Evolutionary conservation across 1,140 invertebrate species (phyloP).

Genomic region (Palaemon carinicauda): DNA sequence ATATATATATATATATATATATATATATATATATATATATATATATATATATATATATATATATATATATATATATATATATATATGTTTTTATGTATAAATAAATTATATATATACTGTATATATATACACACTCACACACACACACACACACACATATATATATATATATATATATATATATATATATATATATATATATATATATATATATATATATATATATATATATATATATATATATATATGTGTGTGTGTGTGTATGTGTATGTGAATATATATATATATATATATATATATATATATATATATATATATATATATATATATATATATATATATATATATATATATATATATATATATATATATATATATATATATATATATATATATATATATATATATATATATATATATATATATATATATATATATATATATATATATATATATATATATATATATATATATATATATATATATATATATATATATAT

Average conservation of each 20-base stretch:
- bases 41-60: too few relatives aligned
- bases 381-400: background rate
- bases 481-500: too few relatives aligned
- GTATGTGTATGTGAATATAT: background rate
- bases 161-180: background rate
- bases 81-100: too few relatives aligned
- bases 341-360: slow-evolving; percentile 9
- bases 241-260: background rate
- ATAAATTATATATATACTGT: too few relatives aligned
- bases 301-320: background rate
- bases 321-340: slow-evolving; percentile 9
- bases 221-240: background rate
- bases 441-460: background rate
- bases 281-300: background rate
- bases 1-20: too few relatives aligned
- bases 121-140: too few relatives aligned
- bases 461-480: background rate
- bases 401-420: background rate
- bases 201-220: background rate
- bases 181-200: background rate
- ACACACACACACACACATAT: too few relatives aligned
- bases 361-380: background rate
- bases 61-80: too few relatives aligned
- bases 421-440: background rate
- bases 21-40: too few relatives aligned